A percentile compares a stretch with the other conserved stretches of the same genome.
phyloP scores from a whole-genome alignment of 2,797 vertebrate species.

The Ctenochaetus hawaiiensis region DNA sequence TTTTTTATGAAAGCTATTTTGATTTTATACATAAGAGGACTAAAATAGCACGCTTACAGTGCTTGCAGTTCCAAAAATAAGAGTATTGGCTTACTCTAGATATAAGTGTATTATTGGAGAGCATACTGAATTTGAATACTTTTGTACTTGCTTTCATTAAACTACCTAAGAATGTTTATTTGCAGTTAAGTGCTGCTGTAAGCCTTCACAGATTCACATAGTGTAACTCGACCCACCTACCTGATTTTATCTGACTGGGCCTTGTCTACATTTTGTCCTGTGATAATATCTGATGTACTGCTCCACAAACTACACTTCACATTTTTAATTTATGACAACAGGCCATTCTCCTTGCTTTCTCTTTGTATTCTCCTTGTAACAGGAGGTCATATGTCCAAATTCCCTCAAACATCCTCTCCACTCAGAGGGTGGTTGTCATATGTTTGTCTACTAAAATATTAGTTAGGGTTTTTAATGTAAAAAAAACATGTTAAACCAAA shows the following conservation, averaged over 20 bases:
- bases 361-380: constrained; percentile 8
- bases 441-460: no score
- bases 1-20: constrained; percentile 2
- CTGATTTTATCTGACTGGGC: constrained; percentile 56
- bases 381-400: neutral
- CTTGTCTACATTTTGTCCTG: constrained; percentile 45
- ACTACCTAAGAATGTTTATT: constrained; percentile 56
- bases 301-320: constrained; percentile 66
- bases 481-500: no score
- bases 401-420: neutral
- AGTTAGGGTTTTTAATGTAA: no score
- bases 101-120: constrained; percentile 1
- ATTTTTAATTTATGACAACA: constrained; percentile 65
- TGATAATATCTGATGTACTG: constrained; percentile 70
- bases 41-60: neutral
- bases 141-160: constrained; percentile 61
- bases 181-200: constrained; percentile 53
- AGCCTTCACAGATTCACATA: constrained; percentile 53
- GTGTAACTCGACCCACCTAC: constrained; percentile 58
- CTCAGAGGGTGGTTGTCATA: no score
- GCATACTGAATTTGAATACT: neutral
- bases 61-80: neutral
- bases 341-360: constrained; percentile 47
- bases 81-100: neutral
- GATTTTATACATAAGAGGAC: constrained; percentile 1